Conservation (phyloP, 2,113 vertebrate genomes). For the Riparia riparia region DNA sequence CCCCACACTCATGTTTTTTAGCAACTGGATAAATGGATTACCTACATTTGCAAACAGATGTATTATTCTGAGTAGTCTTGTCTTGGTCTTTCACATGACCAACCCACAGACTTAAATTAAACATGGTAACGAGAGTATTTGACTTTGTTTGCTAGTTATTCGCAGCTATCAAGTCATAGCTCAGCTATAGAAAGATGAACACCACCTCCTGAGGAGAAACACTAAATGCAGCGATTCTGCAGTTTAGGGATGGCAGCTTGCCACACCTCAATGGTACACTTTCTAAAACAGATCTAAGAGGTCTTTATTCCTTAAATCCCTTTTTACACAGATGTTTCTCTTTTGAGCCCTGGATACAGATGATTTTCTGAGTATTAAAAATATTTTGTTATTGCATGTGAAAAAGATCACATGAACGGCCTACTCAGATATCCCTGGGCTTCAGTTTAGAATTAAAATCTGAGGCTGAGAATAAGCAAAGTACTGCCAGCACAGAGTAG, state of each 20-base stretch:
- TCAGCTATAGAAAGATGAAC: neutral
- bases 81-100: neutral
- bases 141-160: neutral
- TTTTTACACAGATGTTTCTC: neutral
- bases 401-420: neutral
- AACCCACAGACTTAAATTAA: neutral
- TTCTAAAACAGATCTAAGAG: neutral
- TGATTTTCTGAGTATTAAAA: neutral
- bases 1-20: neutral
- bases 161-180: neutral
- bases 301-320: neutral
- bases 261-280: accelerated
- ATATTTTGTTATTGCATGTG: neutral
- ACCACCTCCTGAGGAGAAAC: neutral
- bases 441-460: neutral
- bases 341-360: neutral
- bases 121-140: neutral
- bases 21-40: neutral
- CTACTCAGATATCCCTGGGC: neutral
- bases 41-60: neutral
- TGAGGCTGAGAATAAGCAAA: neutral
- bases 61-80: neutral
- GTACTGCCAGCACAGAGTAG: neutral
- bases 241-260: neutral
- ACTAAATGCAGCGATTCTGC: neutral